Base-by-base conservation (phyloP, 2,113 vertebrate species). In the Orcinus orca region DNA sequence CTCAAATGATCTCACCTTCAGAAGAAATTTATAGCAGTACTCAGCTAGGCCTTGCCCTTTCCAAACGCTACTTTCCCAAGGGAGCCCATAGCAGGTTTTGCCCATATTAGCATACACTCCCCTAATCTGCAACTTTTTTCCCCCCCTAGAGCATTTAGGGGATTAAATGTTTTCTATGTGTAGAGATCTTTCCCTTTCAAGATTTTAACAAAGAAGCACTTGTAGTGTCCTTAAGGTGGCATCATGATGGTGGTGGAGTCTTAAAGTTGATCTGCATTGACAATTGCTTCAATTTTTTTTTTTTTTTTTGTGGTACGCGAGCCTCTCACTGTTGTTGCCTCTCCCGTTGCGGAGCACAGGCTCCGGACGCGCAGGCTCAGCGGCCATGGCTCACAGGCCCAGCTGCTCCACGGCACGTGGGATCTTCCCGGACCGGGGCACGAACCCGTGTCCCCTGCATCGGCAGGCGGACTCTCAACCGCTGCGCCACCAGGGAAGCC, bases 1-100 rank as follows among this genome's bases (percentile, higher is more conserved):
- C 63, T 93, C 73, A 87, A 20, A 83, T 70, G 50, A 47, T 41
- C 73, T 93, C 9, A 77, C 92, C 73, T 96, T 93, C 33, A 73
- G 62, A 80, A 93, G 62, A 73, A n/a, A 81, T 50, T 83, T 81
- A 58, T 36, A 38, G 80, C 60, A 77, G 33, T 41, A 8, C 55
- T 81, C 50, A 38, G 41, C 21, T 55, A 0, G 1, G 41, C 17
- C 41, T 2, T 38, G 73, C 47, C 44, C 68, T 76, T 93, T 58
- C 77, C 85, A 76, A 76, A 44, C 31, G 38, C 44, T 47, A n/a
- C 87, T 31, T 29, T 67, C 55, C 29, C 84, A 8, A 14, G 44
- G 38, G 85, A 67, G 5, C 26, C n/a, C 23, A 15, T 70, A 44
- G 29, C 71, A 63, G 58, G 36, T 65, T 89, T 96, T 68, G 41